A percentile compares a stretch with the other conserved stretches of the same genome.
Evolutionary conservation across 2,888 invertebrate species (phyloP).

Genomic region (Tenthredo mesomela): DNA sequence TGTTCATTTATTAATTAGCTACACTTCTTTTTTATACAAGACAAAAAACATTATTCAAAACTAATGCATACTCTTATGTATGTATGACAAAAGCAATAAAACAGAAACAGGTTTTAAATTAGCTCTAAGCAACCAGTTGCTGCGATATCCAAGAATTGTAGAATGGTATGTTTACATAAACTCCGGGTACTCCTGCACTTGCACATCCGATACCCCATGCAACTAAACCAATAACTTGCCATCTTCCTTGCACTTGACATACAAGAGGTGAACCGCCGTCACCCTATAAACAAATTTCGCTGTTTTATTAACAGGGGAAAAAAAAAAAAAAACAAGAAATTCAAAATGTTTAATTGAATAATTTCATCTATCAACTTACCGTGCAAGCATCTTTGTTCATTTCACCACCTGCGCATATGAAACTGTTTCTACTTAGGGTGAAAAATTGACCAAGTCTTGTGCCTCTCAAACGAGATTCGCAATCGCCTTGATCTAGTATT

Average conservation of each 20-base stretch:
- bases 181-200: conserved; percentile 85
- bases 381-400: conserved; percentile 89
- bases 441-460: conserved; percentile 85
- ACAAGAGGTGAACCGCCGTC: conserved; percentile 88
- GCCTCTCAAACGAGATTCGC: conserved; percentile 82
- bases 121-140: conserved; percentile 19
- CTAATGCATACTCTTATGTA: background rate
- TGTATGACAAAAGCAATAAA: background rate
- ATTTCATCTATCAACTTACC: conserved; percentile 77
- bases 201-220: conserved; percentile 89
- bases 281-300: conserved; percentile 77
- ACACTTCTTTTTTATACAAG: background rate
- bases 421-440: conserved; percentile 83
- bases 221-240: conserved; percentile 85
- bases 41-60: background rate
- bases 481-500: conserved; percentile 83
- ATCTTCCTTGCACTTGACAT: conserved; percentile 81
- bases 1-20: background rate
- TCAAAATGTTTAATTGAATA: background rate
- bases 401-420: conserved; percentile 90
- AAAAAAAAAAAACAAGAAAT: background rate
- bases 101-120: background rate
- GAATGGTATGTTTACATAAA: conserved; percentile 87
- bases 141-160: conserved; percentile 83
- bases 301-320: background rate